Conservation (phyloP, 1,140 invertebrate species). For the Coptotermes formosanus region DNA sequence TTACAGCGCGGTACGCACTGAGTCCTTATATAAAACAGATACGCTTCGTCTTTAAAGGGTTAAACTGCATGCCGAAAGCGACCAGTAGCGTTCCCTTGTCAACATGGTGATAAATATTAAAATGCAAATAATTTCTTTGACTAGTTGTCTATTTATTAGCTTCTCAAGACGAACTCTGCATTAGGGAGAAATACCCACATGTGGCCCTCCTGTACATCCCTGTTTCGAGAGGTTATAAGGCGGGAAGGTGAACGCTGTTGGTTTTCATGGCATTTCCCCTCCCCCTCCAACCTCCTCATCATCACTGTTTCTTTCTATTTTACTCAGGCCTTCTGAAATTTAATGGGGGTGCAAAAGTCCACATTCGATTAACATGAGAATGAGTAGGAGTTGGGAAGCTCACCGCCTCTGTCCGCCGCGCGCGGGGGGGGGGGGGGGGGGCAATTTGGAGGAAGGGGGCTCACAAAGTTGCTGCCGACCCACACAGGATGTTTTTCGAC, state of each 20-base stretch:
- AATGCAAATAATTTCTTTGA: too few relatives aligned
- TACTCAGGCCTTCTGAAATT: background rate
- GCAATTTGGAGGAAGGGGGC: background rate
- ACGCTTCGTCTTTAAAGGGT: too few relatives aligned
- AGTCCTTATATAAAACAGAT: too few relatives aligned
- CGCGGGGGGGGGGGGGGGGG: too few relatives aligned
- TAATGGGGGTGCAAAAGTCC: constrained; percentile 14
- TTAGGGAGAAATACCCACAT: too few relatives aligned
- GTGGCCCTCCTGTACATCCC: background rate
- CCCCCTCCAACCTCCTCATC: background rate
- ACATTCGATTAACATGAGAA: constrained; percentile 16
- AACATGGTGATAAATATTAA: too few relatives aligned
- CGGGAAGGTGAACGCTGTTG: background rate
- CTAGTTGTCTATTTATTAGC: too few relatives aligned
- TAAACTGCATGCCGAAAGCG: too few relatives aligned
- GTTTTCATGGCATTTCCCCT: background rate
- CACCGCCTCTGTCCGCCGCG: background rate
- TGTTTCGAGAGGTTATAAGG: background rate
- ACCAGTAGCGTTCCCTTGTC: too few relatives aligned
- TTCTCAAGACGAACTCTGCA: too few relatives aligned
- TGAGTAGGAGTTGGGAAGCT: background rate
- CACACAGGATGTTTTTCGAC: background rate
- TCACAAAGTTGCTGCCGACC: background rate
- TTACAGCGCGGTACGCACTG: too few relatives aligned
- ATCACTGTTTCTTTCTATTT: constrained; percentile 7